Percentiles rank a stretch among this genome's conserved stretches.
phyloP scores from a whole-genome alignment of 2,888 invertebrate genomes.

The Sinhomidia bicolor region DNA sequence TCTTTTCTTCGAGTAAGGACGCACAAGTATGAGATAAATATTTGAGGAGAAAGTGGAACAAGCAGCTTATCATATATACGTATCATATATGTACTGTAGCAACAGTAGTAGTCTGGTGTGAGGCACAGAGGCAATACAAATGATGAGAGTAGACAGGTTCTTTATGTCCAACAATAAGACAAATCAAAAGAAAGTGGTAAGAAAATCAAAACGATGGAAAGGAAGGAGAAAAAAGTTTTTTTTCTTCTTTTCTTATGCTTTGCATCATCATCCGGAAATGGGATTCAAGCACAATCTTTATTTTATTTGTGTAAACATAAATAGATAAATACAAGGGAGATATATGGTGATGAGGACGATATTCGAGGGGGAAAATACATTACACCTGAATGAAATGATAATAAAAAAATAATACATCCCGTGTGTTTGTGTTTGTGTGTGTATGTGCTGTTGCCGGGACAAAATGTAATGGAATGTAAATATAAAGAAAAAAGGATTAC shows the following conservation, averaged over 20 bases:
- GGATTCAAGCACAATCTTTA: background rate
- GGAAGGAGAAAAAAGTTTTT: background rate
- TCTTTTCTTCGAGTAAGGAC: background rate
- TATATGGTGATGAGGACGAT: background rate
- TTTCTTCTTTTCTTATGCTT: background rate
- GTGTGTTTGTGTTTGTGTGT: no score
- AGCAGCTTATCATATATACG: background rate
- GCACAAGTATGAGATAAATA: background rate
- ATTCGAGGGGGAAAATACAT: background rate
- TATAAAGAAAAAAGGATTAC: background rate
- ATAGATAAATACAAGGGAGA: conserved; percentile 12
- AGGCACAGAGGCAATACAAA: background rate
- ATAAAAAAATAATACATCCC: background rate
- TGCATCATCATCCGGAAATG: conserved; percentile 22
- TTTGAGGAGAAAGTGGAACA: conserved; percentile 9
- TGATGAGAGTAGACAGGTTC: background rate
- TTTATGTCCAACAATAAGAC: background rate
- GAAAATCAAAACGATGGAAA: conserved; percentile 17
- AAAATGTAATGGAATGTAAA: conserved; percentile 13
- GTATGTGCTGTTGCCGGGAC: background rate
- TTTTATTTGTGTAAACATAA: background rate
- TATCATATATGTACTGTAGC: background rate
- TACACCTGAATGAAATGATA: background rate
- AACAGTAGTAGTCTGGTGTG: no score
- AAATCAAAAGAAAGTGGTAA: background rate